A percentile compares a stretch with the other conserved stretches of the same genome.
Evolutionary conservation across 2,888 invertebrate species (phyloP).

Genomic region (Eilema depressum): DNA sequence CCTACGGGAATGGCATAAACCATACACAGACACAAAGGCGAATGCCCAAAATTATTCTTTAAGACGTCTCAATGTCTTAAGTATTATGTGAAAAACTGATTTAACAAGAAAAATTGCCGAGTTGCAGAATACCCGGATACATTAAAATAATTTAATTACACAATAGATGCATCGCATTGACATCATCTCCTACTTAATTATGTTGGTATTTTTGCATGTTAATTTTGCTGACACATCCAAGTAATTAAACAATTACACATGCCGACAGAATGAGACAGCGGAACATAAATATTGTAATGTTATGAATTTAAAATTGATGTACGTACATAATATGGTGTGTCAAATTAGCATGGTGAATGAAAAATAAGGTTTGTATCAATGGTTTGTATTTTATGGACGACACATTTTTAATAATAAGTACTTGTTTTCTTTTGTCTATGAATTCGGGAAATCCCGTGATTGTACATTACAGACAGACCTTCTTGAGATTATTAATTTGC

Average conservation of each 20-base stretch:
- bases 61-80: too few relatives aligned
- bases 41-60: too few relatives aligned
- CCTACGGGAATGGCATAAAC: too few relatives aligned
- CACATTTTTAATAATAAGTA: neutral
- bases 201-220: slow-evolving; percentile 45
- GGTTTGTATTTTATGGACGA: neutral
- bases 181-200: slow-evolving; percentile 44
- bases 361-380: neutral
- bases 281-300: slow-evolving; percentile 38
- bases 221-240: slow-evolving; percentile 35
- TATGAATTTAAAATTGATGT: slow-evolving; percentile 26
- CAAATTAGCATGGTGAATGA: slow-evolving; percentile 8
- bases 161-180: slow-evolving; percentile 38
- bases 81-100: slow-evolving; percentile 24
- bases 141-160: slow-evolving; percentile 40
- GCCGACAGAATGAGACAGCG: slow-evolving; percentile 34
- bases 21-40: too few relatives aligned
- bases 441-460: neutral
- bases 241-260: slow-evolving; percentile 35
- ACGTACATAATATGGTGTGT: slow-evolving; percentile 14
- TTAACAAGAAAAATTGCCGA: slow-evolving; percentile 30
- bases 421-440: slow-evolving; percentile 2
- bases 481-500: neutral
- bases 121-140: slow-evolving; percentile 42
- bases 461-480: neutral